Evolutionary conservation across 92 coral and sea anemone species (phyloP), one percentile per base, ranked within the genome.

Genomic region (Epizoanthus illoricatus): DNA sequence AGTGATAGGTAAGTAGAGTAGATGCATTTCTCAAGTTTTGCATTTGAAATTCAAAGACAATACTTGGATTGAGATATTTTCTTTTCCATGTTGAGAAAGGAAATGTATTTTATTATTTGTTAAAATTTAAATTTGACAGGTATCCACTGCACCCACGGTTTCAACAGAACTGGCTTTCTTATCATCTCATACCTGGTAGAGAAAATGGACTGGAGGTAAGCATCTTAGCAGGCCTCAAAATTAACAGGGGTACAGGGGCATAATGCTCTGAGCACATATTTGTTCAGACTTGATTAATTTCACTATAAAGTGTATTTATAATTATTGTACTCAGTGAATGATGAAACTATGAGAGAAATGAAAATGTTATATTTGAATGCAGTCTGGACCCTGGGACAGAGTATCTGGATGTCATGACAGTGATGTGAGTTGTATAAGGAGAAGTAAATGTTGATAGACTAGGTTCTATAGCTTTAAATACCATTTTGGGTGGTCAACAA

Each of bases 111-210:
- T 15, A 42, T 10, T 8, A 7, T 13, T 43, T 33, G 36, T 28
- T 1, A 28, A 0, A 28, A 28, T 28, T 28, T 28, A 28, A 28
- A 28, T 13, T 36, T 81, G 76, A 2, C 58, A 96, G 99, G 99
- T 78, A 90, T 96, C 36, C 99, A 96, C 66, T 96, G 99, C 71
- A 96, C 99, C 20, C 99, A 96, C 88, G 99, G 99, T 4, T 96
- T 96, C 59, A 96, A 96, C 86, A 87, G 99, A 66, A 96, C 98
- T 16, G 99, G 99, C 3, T 96, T 96, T 80, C 86, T 96, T 11
- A 93, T 96, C 39, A 93, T 96, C 41, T 89, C 98, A 5, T 96
- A 91, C 71, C 82, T 96, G 15, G 92, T 96, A 18, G 98, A 96
- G 72, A 88, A 76, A 58, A 84, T 85, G 36, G 99, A 96, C 64